Evolutionary conservation across 23 tunicate species (phyloP).

Genomic region (Halocynthia roretzi): DNA sequence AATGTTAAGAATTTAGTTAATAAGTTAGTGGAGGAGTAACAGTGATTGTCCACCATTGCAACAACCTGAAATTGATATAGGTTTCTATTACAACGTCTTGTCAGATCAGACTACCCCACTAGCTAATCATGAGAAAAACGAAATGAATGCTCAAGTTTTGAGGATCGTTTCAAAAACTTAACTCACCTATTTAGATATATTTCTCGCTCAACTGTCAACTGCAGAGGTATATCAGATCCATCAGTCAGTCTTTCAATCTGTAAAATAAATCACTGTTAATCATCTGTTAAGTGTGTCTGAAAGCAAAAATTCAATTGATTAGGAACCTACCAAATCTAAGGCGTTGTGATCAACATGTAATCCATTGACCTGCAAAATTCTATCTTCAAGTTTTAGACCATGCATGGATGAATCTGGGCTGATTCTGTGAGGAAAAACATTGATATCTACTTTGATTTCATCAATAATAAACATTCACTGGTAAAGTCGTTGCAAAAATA

Average conservation of each 20-base stretch:
- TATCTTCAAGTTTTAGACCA: slow-evolving; percentile 15
- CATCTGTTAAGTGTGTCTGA: not conserved
- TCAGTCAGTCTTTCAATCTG: slow-evolving; percentile 51
- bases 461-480: too few relatives aligned
- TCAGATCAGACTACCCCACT: too few relatives aligned
- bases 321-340: slow-evolving; percentile 40
- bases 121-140: too few relatives aligned
- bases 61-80: too few relatives aligned
- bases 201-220: slow-evolving; percentile 56
- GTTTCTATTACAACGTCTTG: too few relatives aligned
- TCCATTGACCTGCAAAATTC: slow-evolving; percentile 65
- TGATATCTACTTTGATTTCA: too few relatives aligned
- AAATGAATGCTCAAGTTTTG: not conserved
- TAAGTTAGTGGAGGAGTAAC: too few relatives aligned
- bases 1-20: too few relatives aligned
- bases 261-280: not conserved
- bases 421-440: too few relatives aligned
- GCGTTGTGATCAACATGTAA: slow-evolving; percentile 52
- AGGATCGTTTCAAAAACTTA: not conserved
- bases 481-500: too few relatives aligned
- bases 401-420: not conserved
- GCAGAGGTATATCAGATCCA: slow-evolving; percentile 36
- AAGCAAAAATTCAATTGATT: not conserved
- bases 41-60: too few relatives aligned
- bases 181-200: not conserved